Conservation (phyloP, 2,797 vertebrate genomes). For the Synanceia verrucosa region DNA sequence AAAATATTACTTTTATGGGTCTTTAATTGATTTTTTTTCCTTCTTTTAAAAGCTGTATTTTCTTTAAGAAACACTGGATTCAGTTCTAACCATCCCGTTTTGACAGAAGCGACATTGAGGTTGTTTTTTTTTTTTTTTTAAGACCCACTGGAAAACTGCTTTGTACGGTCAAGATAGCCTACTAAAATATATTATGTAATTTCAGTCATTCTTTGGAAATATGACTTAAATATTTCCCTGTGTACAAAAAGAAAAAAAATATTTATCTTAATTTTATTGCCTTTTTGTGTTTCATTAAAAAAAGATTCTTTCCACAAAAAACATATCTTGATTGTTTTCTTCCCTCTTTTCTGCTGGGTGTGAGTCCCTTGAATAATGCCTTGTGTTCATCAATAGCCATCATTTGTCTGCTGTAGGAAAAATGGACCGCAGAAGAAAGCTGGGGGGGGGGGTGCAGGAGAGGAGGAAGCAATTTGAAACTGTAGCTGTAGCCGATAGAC, state of each 20-base stretch:
- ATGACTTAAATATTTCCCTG: slow-evolving; percentile 81
- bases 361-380: slow-evolving; percentile 42
- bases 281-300: slow-evolving; percentile 87
- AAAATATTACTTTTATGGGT: slow-evolving; percentile 80
- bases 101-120: slow-evolving; percentile 73
- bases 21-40: slow-evolving; percentile 75
- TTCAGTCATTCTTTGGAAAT: slow-evolving; percentile 83
- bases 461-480: slow-evolving; percentile 75
- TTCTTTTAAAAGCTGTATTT: slow-evolving; percentile 75
- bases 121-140: slow-evolving; percentile 66
- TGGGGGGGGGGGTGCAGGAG: not conserved
- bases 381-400: slow-evolving; percentile 60
- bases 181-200: slow-evolving; percentile 77
- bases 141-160: slow-evolving; percentile 83
- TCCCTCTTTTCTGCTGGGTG: slow-evolving; percentile 10
- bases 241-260: slow-evolving; percentile 83
- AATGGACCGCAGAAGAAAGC: slow-evolving; percentile 58
- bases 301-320: slow-evolving; percentile 76
- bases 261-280: slow-evolving; percentile 90
- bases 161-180: slow-evolving; percentile 78
- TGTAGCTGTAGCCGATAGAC: slow-evolving; percentile 55
- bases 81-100: slow-evolving; percentile 78
- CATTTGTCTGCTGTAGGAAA: slow-evolving; percentile 64
- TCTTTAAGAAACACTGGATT: slow-evolving; percentile 88
- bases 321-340: not conserved